Base-by-base conservation (phyloP, 2,113 vertebrate genomes). In the Nothobranchius furzeri region DNA sequence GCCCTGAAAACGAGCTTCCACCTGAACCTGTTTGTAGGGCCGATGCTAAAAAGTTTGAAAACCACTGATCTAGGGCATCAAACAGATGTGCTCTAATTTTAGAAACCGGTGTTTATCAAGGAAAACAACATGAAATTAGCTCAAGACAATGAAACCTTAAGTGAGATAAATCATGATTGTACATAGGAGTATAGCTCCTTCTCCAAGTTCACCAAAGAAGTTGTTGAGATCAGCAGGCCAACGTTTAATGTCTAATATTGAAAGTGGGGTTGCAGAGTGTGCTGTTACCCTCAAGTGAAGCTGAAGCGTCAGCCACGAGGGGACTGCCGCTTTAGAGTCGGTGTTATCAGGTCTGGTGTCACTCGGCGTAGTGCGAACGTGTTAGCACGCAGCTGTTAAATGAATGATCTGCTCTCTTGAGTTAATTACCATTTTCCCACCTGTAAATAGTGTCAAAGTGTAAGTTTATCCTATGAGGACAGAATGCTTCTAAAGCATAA, bases 371-470 rank as follows among this genome's bases (percentile, higher is more conserved):
- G 35, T n/a, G 63, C 53, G 20, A 47, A 66, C 40, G 30, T 40
- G 64, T 67, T 57, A 15, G 53, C 64, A 67, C 36, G n/a, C 45
- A 57, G 54, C 45, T 8, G 42, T 47, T 48, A 14, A 36, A 45
- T n/a, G 30, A 48, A 37, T 37, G 64, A 47, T 56, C 15, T 36
- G 64, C 64, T 66, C n/a, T 14, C 36, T 56, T 25, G 30, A 66
- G 52, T 30, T 66, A 47, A 66, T 66, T 55, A 66, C 52, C 52
- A 66, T 13, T 56, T 56, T 56, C 42, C 51, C 64, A 66, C 52
- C 52, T 66, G 64, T 55, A 56, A 55, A 55, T 37, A 37, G 45
- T 56, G 53, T 48, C 17, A 37, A 9, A 35, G 63, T 52, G 36
- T 37, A 51, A 52, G 48, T 40, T 62, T 10, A 37, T 12, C 35